These are phyloP conservation scores for Temnothorax longispinosus DNA, from an alignment of 1,140 invertebrate genomes.

Conservation along the genomic window DNA sequence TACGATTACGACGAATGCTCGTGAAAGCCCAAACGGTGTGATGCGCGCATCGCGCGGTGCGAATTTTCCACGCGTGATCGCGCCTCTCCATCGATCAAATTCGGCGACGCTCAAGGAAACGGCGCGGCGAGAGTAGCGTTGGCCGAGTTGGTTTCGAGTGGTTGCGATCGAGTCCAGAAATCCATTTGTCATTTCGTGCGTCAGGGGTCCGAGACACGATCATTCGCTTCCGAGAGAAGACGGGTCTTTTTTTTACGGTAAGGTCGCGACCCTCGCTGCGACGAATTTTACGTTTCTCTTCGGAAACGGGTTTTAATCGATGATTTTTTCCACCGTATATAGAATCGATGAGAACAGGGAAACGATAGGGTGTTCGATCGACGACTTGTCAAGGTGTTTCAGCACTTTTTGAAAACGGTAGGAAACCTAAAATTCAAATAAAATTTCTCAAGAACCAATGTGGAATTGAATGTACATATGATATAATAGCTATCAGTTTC, in stretches of 20 bases:
- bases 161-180: conserved; percentile 77
- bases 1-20: background rate
- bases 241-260: conserved; percentile 66
- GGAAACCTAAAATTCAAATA: background rate
- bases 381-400: background rate
- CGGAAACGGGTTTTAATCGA: conserved; percentile 64
- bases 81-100: conserved; percentile 83
- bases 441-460: background rate
- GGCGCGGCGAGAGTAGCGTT: background rate
- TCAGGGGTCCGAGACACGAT: conserved; percentile 63
- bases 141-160: conserved; percentile 73
- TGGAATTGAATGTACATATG: background rate
- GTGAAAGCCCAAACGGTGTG: conserved; percentile 65
- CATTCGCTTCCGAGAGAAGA: conserved; percentile 72
- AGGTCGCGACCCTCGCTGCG: conserved; percentile 39
- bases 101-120: conserved; percentile 44
- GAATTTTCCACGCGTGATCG: conserved; percentile 84
- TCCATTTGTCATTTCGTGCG: conserved; percentile 83
- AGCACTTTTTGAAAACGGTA: background rate
- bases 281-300: conserved; percentile 63
- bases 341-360: conserved; percentile 54
- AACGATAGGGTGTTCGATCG: background rate
- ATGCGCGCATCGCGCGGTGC: conserved; percentile 73
- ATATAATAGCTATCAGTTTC: background rate
- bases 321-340: conserved; percentile 44